Evolutionary conservation across 1,140 invertebrate genomes (phyloP), one percentile per base, ranked within the genome.

Genomic region (Heliconius hermathena): DNA sequence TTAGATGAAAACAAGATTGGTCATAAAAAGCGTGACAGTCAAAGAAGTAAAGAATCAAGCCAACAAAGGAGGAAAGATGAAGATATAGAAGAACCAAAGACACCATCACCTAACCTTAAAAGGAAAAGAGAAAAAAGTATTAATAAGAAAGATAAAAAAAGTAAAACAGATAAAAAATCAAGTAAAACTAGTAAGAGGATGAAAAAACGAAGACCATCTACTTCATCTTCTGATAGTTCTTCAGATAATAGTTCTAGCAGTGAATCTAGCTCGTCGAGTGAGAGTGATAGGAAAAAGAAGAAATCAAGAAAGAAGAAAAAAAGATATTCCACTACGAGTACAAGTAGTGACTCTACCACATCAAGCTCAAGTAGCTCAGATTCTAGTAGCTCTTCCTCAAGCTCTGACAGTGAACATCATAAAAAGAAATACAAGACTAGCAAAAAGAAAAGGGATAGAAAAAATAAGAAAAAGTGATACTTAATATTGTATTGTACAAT

Each of bases 191-290:
- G 33, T 46, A 76, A 72, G 16, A 77, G 13, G 16, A 91, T 90
- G 83, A 90, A 86, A 54, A 90, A 87, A 72, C 86, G 86, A 73
- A 90, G 91, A 83, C 81, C 72, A 8, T 93, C 91, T 41, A 90
- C 89, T 29, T 91, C 92, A 81, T 88, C 89, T 74, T 90, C 90
- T 54, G 89, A 91, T 41, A 88, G 82, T 84, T 89, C 91, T 38
- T 89, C 91, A 38, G 88, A 91, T 26, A 82, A 86, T 20, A 92
- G 87, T 83, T 90, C 91, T 8, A 91, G 85, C 79, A 92, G 90
- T 84, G 89, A 89, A 26, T 87, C 89, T 38, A 92, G 87, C 79
- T 89, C 91, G 46, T 93, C 91, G 22, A 90, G 90, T 86, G 90
- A 90, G 22, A 84, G 84, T 73, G 81, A 88, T 66, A 83, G 78